Conservation (phyloP, 2,888 invertebrate species). For the Clusia tigrina region DNA sequence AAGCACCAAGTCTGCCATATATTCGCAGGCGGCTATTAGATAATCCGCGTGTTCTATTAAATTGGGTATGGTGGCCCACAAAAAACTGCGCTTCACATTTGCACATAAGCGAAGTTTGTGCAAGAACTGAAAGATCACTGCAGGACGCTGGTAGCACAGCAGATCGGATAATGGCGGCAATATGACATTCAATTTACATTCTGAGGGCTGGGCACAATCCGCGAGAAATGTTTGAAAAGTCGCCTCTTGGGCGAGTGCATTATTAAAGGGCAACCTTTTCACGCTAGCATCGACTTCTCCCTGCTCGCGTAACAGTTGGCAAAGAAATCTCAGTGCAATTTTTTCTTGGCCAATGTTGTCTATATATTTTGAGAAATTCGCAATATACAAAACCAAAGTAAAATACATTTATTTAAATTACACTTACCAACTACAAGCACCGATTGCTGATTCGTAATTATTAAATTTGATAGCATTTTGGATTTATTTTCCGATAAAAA, state of each 20-base stretch:
- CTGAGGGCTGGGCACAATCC: conserved; percentile 34
- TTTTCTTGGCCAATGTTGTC: conserved; percentile 59
- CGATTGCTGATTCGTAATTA: conserved; percentile 56
- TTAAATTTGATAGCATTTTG: conserved; percentile 56
- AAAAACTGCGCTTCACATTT: conserved; percentile 52
- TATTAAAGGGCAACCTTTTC: conserved; percentile 44
- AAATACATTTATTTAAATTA: background rate
- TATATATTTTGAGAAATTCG: conserved; percentile 28
- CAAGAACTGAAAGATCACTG: conserved; percentile 52
- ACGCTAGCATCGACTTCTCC: conserved; percentile 46
- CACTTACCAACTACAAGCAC: conserved; percentile 59
- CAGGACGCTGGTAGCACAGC: conserved; percentile 47
- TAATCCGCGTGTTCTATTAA: conserved; percentile 47
- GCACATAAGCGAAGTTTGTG: conserved; percentile 49
- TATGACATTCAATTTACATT: conserved; percentile 48
- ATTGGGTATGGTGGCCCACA: conserved; percentile 57
- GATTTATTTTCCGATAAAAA: too few species aligned
- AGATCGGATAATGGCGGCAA: conserved; percentile 57
- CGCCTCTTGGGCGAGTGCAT: conserved; percentile 39
- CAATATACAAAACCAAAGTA: background rate
- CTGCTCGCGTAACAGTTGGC: conserved; percentile 54
- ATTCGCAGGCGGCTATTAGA: conserved; percentile 57
- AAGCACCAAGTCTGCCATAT: conserved; percentile 58
- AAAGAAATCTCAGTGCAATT: conserved; percentile 52
- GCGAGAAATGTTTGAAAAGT: conserved; percentile 42